phyloP scores from a whole-genome alignment of 2,888 invertebrate species.

The Aleiodes alternator region DNA sequence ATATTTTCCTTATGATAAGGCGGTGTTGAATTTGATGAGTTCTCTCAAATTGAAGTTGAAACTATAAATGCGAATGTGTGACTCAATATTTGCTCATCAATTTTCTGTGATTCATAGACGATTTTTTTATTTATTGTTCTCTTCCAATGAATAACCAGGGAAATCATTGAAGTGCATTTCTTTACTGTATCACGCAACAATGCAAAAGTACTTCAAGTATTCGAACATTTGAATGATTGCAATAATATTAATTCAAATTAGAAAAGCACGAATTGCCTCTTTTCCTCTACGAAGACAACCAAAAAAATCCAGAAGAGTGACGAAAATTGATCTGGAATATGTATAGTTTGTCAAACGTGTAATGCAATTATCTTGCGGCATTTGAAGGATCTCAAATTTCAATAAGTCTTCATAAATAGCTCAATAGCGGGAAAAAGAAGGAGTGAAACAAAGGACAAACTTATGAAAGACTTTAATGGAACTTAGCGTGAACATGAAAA shows the following conservation, averaged over 20 bases:
- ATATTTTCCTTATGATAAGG: background rate
- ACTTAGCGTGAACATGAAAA: too few relatives aligned
- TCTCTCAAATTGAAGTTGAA: background rate
- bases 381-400: constrained; percentile 17
- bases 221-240: too few relatives aligned
- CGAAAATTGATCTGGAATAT: constrained; percentile 8
- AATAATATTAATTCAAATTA: too few relatives aligned
- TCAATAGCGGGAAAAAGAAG: background rate
- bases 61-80: too few relatives aligned
- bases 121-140: background rate
- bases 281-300: background rate
- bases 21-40: background rate
- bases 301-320: background rate
- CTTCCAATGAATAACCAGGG: background rate
- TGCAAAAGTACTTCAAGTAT: too few relatives aligned
- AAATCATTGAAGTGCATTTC: constrained; percentile 1
- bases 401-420: constrained; percentile 25
- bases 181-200: background rate
- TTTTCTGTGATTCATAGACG: constrained; percentile 1
- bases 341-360: background rate
- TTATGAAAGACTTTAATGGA: background rate
- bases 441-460: background rate
- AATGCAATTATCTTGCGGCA: constrained; percentile 23
- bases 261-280: background rate
- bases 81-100: too few relatives aligned